Percentiles rank a stretch among this genome's conserved stretches.
These are phyloP conservation scores for Sarcophilus harrisii DNA, from an alignment of 2,797 vertebrate species.

Conservation along the genomic window DNA sequence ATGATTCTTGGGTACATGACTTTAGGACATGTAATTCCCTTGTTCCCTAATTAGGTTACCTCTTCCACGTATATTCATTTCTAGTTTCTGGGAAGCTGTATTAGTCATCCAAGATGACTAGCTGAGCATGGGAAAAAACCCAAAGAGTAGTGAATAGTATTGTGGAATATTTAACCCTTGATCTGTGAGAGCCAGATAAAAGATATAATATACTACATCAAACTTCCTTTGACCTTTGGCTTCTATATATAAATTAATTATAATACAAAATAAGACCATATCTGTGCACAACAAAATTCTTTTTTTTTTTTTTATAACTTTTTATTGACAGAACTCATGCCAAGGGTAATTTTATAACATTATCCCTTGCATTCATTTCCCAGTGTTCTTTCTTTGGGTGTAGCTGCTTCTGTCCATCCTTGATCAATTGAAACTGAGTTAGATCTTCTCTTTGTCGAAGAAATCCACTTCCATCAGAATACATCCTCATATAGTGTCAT, in stretches of 20 bases:
- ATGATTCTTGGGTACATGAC: neutral
- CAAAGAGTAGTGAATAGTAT: neutral
- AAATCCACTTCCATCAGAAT: too few relatives aligned
- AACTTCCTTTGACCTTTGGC: neutral
- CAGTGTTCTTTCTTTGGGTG: too few relatives aligned
- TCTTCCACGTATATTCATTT: neutral
- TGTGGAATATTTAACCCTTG: neutral
- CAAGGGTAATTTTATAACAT: too few relatives aligned
- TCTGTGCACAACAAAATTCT: neutral
- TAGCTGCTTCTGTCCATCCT: too few relatives aligned
- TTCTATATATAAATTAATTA: neutral
- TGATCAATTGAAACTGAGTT: too few relatives aligned
- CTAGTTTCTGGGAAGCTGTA: neutral
- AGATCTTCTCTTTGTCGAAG: too few relatives aligned
- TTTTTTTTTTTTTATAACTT: too few relatives aligned
- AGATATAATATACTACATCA: neutral
- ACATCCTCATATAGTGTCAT: too few relatives aligned
- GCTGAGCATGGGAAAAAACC: neutral
- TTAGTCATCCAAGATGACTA: neutral
- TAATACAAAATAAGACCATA: neutral
- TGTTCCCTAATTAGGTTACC: neutral
- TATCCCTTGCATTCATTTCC: too few relatives aligned
- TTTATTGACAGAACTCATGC: too few relatives aligned
- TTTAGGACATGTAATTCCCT: neutral
- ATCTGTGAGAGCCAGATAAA: neutral